Evolutionary conservation across 2,888 invertebrate species (phyloP), one percentile per base, ranked within the genome.

Genomic region (Meandrusa payeni): DNA sequence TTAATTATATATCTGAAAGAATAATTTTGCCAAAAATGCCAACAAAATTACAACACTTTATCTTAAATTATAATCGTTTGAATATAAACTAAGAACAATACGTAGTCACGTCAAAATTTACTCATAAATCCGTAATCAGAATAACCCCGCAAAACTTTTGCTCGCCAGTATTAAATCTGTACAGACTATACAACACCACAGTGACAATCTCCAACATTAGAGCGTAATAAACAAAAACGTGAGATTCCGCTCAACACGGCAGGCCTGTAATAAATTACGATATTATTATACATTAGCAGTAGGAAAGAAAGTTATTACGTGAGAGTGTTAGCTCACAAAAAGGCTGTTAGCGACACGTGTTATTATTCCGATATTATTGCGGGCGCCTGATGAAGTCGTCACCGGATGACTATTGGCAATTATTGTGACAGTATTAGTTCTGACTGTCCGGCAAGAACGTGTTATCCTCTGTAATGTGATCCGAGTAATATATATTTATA

Each of bases 311-410:
- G 64, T 62, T 59, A 64, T 61, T 62, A 61, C 45, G 46, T 42
- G 36, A 42, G 41, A 38, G 39, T 37, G 33, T 37, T 49, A 49
- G 39, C 47, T 41, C 46, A 59, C 64, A 69, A 69, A 69, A 70
- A 70, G 64, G 52, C 55, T 54, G 56, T 68, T 71, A 72, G 64
- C 45, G 53, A 52, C 54, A 54, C 57, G 52, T 59, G 54, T 60
- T 57, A 65, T 72, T 68, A 68, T 56, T 57, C 43, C 48, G 53
- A 61, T 55, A 61, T 65, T 65, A 70, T 70, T 64, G 62, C 54
- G 51, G 39, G 45, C 43, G 38, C 48, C 46, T 51, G 63, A 75
- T 73, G 70, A 66, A 77, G 72, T 62, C 61, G 67, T 76, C 69
- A 64, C 47, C 42, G 47, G 48, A 26, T 43, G 40, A 33, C 47